Evolutionary conservation across 1,140 invertebrate species (phyloP).

Genomic region (Drosophila paulistorum): DNA sequence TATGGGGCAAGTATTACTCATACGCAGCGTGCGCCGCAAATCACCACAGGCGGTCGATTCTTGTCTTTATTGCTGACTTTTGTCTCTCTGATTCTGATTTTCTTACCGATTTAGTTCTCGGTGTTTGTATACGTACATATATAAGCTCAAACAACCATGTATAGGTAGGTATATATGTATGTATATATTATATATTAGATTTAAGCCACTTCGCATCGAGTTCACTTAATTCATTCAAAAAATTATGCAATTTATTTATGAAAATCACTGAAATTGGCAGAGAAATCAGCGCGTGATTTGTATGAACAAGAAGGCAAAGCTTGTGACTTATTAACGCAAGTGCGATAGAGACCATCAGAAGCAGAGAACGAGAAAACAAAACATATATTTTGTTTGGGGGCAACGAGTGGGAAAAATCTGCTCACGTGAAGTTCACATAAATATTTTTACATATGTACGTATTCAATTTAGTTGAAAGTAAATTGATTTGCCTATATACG

Average conservation of each 20-base stretch:
- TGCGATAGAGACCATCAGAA: background rate
- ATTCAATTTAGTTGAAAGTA: background rate
- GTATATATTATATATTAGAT: background rate
- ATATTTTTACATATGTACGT: background rate
- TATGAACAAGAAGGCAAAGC: slow-evolving; percentile 6
- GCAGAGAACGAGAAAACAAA: background rate
- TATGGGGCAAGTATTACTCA: slow-evolving; percentile 50
- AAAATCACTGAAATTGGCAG: slow-evolving; percentile 11
- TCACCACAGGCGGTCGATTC: slow-evolving; percentile 2
- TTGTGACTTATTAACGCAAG: slow-evolving; percentile 6
- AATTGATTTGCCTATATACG: background rate
- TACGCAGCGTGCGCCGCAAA: slow-evolving; percentile 57
- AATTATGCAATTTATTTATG: slow-evolving; percentile 13
- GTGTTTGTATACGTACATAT: background rate
- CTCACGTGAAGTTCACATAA: slow-evolving; percentile 4
- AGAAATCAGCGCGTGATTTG: slow-evolving; percentile 12
- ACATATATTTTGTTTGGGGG: too few species aligned
- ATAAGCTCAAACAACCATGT: background rate
- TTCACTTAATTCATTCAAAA: slow-evolving; percentile 9
- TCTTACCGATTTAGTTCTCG: background rate
- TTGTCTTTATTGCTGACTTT: slow-evolving; percentile 15
- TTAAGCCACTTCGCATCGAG: slow-evolving; percentile 6
- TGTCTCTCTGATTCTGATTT: slow-evolving; percentile 8
- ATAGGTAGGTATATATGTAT: background rate
- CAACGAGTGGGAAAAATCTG: background rate